phyloP scores from a whole-genome alignment of 2,888 invertebrate genomes.

The Drosophila fungiperda region DNA sequence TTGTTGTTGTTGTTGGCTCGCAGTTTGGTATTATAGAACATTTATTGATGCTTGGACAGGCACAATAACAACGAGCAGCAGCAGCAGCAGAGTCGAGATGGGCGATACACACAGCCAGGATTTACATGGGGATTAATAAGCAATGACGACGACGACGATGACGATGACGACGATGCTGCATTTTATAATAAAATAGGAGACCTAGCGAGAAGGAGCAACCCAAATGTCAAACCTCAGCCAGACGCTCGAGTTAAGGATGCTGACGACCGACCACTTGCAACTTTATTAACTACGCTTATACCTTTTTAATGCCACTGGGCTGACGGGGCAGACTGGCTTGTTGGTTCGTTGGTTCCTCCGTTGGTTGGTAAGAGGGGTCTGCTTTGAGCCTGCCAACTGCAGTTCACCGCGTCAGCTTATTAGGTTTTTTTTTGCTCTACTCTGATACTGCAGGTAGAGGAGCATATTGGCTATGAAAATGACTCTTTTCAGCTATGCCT shows the following conservation, averaged over 20 bases:
- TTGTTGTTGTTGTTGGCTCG: conserved; percentile 31
- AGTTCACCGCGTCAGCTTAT: conserved; percentile 57
- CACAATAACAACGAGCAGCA: conserved; percentile 36
- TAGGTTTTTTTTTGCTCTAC: conserved; percentile 42
- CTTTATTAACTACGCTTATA: conserved; percentile 72
- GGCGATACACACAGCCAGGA: conserved; percentile 30
- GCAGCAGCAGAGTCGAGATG: conserved; percentile 12
- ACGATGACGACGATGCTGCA: conserved; percentile 32
- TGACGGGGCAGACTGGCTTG: not conserved
- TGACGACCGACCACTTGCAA: conserved; percentile 63
- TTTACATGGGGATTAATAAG: conserved; percentile 71
- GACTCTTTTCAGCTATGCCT: not conserved
- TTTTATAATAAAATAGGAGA: conserved; percentile 53
- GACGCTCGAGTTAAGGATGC: conserved; percentile 37
- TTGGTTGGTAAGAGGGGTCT: not conserved
- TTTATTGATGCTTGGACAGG: conserved; percentile 74
- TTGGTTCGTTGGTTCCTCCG: not conserved
- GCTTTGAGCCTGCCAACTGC: conserved; percentile 29
- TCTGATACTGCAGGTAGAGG: not conserved
- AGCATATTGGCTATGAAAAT: not conserved
- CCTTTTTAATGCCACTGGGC: conserved; percentile 57
- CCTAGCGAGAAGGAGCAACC: conserved; percentile 18
- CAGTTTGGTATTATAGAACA: conserved; percentile 65
- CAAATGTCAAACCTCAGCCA: conserved; percentile 45
- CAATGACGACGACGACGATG: conserved; percentile 41